These are phyloP conservation scores for Punctoribates punctum DNA, from an alignment of 2,888 invertebrate genomes.

Conservation along the genomic window DNA sequence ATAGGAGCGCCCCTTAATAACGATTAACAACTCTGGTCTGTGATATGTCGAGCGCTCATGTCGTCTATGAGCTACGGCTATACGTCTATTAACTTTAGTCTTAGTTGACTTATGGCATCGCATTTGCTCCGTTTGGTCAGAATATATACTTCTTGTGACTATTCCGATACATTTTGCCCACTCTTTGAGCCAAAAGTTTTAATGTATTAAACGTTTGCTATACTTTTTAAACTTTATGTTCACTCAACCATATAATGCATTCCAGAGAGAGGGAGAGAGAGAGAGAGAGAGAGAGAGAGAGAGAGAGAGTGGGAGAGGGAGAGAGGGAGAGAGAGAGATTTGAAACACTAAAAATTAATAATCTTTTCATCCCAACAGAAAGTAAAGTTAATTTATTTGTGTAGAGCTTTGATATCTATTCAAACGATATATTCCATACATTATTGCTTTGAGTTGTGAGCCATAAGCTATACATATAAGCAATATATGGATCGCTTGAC, in stretches of 20 bases:
- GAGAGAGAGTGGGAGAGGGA: neutral
- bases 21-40: constrained; percentile 44
- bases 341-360: constrained; percentile 30
- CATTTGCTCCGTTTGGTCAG: constrained; percentile 33
- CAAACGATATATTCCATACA: neutral
- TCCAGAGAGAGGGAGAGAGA: constrained; percentile 27
- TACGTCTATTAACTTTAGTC: constrained; percentile 24
- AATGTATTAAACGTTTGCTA: constrained; percentile 33
- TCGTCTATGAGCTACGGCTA: neutral
- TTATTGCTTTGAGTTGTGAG: no score
- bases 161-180: constrained; percentile 14
- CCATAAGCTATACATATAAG: neutral
- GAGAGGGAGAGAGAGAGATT: neutral
- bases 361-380: constrained; percentile 41
- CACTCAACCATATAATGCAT: constrained; percentile 26
- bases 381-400: constrained; percentile 36
- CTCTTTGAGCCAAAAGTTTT: constrained; percentile 33
- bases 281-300: neutral
- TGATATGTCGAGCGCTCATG: neutral
- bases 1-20: constrained; percentile 47
- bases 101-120: constrained; percentile 35
- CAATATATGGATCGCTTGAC: neutral
- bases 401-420: constrained; percentile 33
- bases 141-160: neutral
- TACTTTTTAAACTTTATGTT: constrained; percentile 25